phyloP scores from a whole-genome alignment of 2,888 invertebrate species.

The Megamerina dolium region DNA sequence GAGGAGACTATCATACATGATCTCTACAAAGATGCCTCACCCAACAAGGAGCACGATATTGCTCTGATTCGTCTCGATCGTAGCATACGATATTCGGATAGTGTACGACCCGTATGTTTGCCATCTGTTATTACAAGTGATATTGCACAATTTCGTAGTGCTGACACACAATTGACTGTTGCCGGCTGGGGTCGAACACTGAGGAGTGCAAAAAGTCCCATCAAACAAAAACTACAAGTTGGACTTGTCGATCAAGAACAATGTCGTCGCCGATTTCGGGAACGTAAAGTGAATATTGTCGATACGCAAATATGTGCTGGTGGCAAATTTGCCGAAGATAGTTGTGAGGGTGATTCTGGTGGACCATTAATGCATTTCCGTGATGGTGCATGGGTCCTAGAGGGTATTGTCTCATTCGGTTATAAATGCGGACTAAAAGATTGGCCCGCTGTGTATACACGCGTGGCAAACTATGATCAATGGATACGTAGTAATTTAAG shows the following conservation, averaged over 20 bases:
- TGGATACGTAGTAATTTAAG: slow-evolving; percentile 47
- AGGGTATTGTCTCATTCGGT: slow-evolving; percentile 66
- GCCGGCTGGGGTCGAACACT: slow-evolving; percentile 63
- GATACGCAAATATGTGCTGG: slow-evolving; percentile 63
- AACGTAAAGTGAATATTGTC: slow-evolving; percentile 34
- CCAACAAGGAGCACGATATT: slow-evolving; percentile 64
- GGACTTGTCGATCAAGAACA: slow-evolving; percentile 49
- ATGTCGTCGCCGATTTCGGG: slow-evolving; percentile 48
- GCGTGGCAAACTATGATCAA: slow-evolving; percentile 55
- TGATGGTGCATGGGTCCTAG: slow-evolving; percentile 54
- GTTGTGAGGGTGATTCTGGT: slow-evolving; percentile 72
- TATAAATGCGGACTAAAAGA: slow-evolving; percentile 57
- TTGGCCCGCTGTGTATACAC: slow-evolving; percentile 65
- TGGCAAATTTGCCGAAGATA: slow-evolving; percentile 60
- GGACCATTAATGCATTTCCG: slow-evolving; percentile 63
- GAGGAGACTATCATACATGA: slow-evolving; percentile 62
- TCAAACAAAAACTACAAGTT: slow-evolving; percentile 54
- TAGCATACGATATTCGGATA: slow-evolving; percentile 54
- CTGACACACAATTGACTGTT: slow-evolving; percentile 46
- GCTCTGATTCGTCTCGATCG: slow-evolving; percentile 60
- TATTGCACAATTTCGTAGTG: slow-evolving; percentile 11
- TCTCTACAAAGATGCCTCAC: slow-evolving; percentile 54
- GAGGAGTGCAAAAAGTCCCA: slow-evolving; percentile 44
- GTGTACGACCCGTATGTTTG: slow-evolving; percentile 57
- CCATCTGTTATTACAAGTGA: slow-evolving; percentile 45